A percentile compares a stretch with the other conserved stretches of the same genome.
phyloP scores from a whole-genome alignment of 1,140 invertebrate species.

The Vanessa atalanta region DNA sequence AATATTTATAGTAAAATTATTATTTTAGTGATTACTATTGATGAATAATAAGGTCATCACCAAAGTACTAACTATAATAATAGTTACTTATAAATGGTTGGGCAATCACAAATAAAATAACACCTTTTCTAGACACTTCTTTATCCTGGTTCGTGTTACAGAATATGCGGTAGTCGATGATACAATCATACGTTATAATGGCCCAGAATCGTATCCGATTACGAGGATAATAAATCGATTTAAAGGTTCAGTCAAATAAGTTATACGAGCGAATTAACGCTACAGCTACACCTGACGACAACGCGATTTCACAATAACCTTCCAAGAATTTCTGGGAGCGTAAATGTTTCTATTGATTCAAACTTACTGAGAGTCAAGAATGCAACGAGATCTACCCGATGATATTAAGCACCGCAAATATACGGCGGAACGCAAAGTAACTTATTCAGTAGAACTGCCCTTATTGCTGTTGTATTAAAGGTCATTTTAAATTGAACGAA shows the following conservation, averaged over 20 bases:
- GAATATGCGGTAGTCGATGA: conserved; percentile 13
- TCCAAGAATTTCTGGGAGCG: conserved; percentile 59
- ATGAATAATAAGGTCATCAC: neutral
- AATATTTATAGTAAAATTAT: too few relatives aligned
- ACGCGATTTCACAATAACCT: conserved; percentile 55
- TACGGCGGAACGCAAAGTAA: conserved; percentile 28
- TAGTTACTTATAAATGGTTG: too few relatives aligned
- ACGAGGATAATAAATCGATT: conserved; percentile 18
- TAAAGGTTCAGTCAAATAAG: conserved; percentile 14
- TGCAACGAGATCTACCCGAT: conserved; percentile 56
- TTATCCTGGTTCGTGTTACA: too few relatives aligned
- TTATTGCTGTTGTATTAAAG: conserved; percentile 22
- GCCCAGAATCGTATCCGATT: conserved; percentile 22
- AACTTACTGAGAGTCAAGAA: conserved; percentile 47
- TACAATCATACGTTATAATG: conserved; percentile 5
- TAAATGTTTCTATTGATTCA: conserved; percentile 62
- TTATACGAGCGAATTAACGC: conserved; percentile 27
- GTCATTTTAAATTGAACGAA: conserved; percentile 9
- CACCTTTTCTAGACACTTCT: too few relatives aligned
- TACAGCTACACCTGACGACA: conserved; percentile 55
- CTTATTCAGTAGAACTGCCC: neutral
- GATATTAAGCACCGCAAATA: conserved; percentile 64
- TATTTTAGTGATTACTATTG: too few relatives aligned
- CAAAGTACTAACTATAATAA: neutral
- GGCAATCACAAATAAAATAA: too few relatives aligned